A percentile compares a stretch with the other conserved stretches of the same genome.
phyloP scores from a whole-genome alignment of 2,888 invertebrate species.

The Willowsia nigromaculata region DNA sequence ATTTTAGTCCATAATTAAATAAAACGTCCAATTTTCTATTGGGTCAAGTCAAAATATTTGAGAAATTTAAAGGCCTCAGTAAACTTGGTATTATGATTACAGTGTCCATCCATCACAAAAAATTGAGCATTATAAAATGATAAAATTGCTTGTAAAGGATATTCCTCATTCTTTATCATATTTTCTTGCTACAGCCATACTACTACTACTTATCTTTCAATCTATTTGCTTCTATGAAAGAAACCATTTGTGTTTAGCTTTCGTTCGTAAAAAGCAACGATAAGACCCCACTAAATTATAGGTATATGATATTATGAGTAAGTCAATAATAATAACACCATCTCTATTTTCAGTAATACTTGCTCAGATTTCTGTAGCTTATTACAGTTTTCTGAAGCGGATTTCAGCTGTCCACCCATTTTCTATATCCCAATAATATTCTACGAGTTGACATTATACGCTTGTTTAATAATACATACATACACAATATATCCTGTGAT shows the following conservation, averaged over 20 bases:
- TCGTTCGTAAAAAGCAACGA: neutral
- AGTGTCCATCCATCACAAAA: neutral
- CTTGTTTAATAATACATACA: neutral
- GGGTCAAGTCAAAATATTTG: conserved; percentile 17
- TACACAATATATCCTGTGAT: neutral
- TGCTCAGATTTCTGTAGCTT: conserved; percentile 26
- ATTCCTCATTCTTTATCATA: neutral
- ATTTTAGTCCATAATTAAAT: neutral
- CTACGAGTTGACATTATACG: neutral
- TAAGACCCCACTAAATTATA: conserved; percentile 23
- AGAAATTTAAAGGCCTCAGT: neutral
- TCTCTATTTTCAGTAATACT: conserved; percentile 17
- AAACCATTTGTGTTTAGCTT: neutral
- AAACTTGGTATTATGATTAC: neutral
- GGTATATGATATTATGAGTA: neutral
- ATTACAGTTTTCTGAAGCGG: conserved; percentile 26
- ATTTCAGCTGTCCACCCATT: conserved; percentile 62
- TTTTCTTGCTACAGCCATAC: neutral
- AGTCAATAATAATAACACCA: conserved; percentile 3
- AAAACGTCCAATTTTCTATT: neutral
- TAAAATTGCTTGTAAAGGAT: neutral
- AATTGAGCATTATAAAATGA: neutral
- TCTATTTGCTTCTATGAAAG: neutral
- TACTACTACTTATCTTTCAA: conserved; percentile 1
- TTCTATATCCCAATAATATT: conserved; percentile 1